These are phyloP conservation scores for Hirudinaria manillensis DNA, from an alignment of 2,888 invertebrate genomes.

Conservation along the genomic window DNA sequence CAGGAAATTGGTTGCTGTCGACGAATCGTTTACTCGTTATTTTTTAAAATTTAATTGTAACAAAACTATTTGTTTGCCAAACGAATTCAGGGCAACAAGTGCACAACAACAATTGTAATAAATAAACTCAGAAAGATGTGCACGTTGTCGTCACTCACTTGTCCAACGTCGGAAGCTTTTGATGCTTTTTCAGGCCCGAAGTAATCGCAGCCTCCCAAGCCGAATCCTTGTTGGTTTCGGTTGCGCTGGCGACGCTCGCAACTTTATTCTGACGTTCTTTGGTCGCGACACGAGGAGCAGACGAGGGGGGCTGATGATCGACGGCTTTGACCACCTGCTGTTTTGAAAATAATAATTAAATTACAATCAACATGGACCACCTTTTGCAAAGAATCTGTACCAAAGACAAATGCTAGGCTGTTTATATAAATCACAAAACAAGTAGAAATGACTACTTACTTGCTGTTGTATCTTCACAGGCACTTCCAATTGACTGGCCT, in stretches of 20 bases:
- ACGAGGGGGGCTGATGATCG: background rate
- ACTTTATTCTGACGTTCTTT: background rate
- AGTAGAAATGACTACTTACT: background rate
- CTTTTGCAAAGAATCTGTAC: no score
- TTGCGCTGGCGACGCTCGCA: background rate
- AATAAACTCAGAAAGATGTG: background rate
- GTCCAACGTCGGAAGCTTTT: conserved; percentile 6
- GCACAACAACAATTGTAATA: background rate
- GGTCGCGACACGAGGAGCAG: background rate
- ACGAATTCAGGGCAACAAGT: no score
- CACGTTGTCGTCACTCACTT: background rate
- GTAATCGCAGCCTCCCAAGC: background rate
- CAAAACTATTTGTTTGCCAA: no score
- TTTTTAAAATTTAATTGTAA: no score
- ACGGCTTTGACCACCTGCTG: background rate
- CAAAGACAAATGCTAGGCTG: no score
- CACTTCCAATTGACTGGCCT: conserved; percentile 14
- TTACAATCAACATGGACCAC: no score
- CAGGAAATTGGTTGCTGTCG: conserved; percentile 17
- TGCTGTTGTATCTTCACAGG: background rate
- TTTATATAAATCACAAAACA: no score
- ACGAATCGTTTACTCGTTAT: background rate
- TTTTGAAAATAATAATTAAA: no score
- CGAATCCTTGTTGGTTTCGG: background rate
- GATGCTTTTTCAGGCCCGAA: background rate